Conservation (phyloP, 2,888 invertebrate species). For the Acleris sparsana region DNA sequence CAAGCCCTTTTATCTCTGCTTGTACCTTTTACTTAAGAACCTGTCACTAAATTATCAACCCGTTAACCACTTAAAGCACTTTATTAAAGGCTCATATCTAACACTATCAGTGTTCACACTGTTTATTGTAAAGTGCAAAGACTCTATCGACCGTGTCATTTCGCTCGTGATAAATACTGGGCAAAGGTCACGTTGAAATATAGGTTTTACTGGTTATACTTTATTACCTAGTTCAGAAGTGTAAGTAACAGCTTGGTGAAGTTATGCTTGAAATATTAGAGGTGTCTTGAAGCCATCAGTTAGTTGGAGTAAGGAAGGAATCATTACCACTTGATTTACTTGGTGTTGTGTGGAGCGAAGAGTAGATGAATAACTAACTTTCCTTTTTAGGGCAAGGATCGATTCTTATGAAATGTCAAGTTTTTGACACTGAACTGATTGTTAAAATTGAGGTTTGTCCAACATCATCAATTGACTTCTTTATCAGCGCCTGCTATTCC, state of each 20-base stretch:
- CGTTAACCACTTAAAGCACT: slow-evolving; percentile 19
- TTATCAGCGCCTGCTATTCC: too few relatives aligned
- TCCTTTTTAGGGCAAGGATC: too few relatives aligned
- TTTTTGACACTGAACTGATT: too few relatives aligned
- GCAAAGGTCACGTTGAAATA: neutral
- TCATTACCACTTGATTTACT: too few relatives aligned
- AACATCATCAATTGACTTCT: too few relatives aligned
- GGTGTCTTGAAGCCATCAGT: neutral
- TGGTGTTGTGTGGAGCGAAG: too few relatives aligned
- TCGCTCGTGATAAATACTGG: slow-evolving; percentile 10
- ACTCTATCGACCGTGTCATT: slow-evolving; percentile 29
- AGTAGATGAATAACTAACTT: too few relatives aligned
- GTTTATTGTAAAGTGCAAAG: slow-evolving; percentile 33
- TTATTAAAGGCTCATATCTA: slow-evolving; percentile 33
- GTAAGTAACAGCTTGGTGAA: neutral
- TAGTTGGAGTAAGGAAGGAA: too few relatives aligned
- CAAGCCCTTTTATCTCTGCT: too few relatives aligned
- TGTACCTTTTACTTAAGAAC: neutral
- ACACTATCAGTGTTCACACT: slow-evolving; percentile 22
- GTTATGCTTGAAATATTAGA: slow-evolving; percentile 1
- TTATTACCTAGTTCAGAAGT: slow-evolving; percentile 3
- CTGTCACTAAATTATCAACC: slow-evolving; percentile 25
- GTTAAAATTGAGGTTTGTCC: too few relatives aligned
- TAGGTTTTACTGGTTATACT: neutral
- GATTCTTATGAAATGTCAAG: too few relatives aligned